phyloP scores from a whole-genome alignment of 2,797 vertebrate genomes.

The Lycodopsis pacificus region DNA sequence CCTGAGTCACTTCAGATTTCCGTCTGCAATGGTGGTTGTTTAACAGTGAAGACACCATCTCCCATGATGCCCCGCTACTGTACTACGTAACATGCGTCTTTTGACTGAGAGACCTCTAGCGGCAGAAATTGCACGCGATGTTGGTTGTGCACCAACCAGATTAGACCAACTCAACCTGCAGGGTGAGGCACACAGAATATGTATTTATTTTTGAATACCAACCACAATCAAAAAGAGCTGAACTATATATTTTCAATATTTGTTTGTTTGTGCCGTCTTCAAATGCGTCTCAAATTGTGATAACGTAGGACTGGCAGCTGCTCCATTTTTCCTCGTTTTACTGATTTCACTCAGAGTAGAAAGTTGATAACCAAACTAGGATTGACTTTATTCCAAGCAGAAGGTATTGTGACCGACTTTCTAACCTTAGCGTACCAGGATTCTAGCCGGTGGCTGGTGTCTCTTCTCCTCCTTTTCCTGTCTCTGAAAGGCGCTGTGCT shows the following conservation, averaged over 20 bases:
- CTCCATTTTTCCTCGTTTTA: neutral
- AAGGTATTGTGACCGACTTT: slow-evolving; percentile 3
- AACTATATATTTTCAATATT: neutral
- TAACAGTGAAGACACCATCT: too few relatives aligned
- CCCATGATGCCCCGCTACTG: too few relatives aligned
- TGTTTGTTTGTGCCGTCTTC: neutral
- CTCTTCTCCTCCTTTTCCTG: slow-evolving; percentile 67
- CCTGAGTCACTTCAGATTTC: too few relatives aligned
- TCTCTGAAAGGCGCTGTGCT: slow-evolving; percentile 64
- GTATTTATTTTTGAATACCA: neutral
- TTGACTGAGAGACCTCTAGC: neutral
- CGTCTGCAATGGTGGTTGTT: too few relatives aligned
- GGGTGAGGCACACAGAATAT: neutral
- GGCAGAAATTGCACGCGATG: neutral
- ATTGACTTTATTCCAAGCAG: neutral
- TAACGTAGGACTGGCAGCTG: neutral
- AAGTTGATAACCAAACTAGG: neutral
- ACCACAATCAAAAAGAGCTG: neutral
- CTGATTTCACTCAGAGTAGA: neutral
- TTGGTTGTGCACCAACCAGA: neutral
- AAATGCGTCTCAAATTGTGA: neutral
- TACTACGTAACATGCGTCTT: too few relatives aligned
- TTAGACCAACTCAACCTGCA: neutral
- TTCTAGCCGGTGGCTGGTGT: slow-evolving; percentile 37
- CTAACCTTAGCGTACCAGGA: slow-evolving; percentile 16